Evolutionary conservation across 2,888 invertebrate species (phyloP), one percentile per base, ranked within the genome.

Genomic region (Caenorhabditis macrosperma): DNA sequence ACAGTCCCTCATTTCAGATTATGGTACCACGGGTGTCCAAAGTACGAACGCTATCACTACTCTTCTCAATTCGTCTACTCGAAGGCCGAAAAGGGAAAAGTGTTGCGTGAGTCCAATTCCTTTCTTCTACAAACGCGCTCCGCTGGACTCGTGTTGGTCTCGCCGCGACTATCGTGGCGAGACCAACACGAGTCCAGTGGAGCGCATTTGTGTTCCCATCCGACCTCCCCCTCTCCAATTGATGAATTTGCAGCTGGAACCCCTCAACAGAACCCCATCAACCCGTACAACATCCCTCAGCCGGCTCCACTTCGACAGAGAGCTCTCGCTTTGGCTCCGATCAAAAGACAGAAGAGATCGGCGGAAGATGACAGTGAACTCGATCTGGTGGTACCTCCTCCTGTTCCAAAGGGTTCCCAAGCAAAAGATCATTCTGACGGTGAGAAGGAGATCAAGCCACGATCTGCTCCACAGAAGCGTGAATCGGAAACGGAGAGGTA

Each of bases 61-160:
- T 83, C 88, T 4, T 87, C 87, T 15, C 88, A 88, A 78, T 88
- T 86, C 64, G 81, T 88, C 50, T 88, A 88, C 69, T 86, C 86
- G 10, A 87, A 87, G 57, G 88, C 88, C 6, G 87, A 88, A 54
- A 88, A 88, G 76, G 87, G 87, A 71, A 88, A 88, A 85, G 84
- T 85, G 1, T 57, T 86, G 52, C 85, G 85, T 85, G 41, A 80
- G 79, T 63, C 30, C 6, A 17, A 48, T 10, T 2, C 9, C 5
- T 3, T 15, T 5, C 22, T 59, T 64, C 46, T n/a, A 54, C 4
- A 33, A 20, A 41, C 24, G 30, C 22, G 9, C 17, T 33, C n/a
- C 3, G 0, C 15, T 10, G 38, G 6, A 3, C 12, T n/a, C n/a
- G n/a, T n/a, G n/a, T n/a, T n/a, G n/a, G n/a, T n/a, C n/a, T n/a